Evolutionary conservation across 2,113 vertebrate species (phyloP).

Genomic region (Phycodurus eques): DNA sequence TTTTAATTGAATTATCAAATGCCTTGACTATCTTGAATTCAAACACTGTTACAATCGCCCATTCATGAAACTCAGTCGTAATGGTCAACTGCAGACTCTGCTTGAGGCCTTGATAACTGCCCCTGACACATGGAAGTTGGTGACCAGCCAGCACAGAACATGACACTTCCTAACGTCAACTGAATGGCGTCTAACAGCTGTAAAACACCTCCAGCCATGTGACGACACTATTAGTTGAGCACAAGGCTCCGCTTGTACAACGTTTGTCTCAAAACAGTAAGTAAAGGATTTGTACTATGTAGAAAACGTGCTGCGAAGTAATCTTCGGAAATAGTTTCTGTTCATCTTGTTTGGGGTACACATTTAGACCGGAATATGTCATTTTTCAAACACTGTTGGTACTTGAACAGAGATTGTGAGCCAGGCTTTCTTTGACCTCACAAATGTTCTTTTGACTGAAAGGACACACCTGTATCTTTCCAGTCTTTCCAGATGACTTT

Average conservation of each 20-base stretch:
- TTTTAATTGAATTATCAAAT: too few relatives aligned
- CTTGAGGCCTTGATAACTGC: neutral
- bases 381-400: neutral
- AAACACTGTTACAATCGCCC: neutral
- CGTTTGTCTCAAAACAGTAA: neutral
- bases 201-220: constrained; percentile 5
- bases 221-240: neutral
- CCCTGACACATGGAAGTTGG: neutral
- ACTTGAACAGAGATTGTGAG: neutral
- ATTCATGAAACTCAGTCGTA: neutral
- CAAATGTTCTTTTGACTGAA: neutral
- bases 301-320: neutral
- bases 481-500: neutral
- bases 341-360: neutral
- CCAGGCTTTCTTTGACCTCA: neutral
- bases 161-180: constrained; percentile 5
- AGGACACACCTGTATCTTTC: neutral
- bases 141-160: constrained; percentile 1
- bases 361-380: neutral
- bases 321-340: neutral
- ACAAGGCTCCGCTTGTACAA: neutral
- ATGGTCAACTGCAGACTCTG: neutral
- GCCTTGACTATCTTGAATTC: neutral
- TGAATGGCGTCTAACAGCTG: constrained; percentile 10
- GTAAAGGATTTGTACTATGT: neutral